Evolutionary conservation across 2,888 invertebrate genomes (phyloP).

Genomic region (Incurvaria masculella): DNA sequence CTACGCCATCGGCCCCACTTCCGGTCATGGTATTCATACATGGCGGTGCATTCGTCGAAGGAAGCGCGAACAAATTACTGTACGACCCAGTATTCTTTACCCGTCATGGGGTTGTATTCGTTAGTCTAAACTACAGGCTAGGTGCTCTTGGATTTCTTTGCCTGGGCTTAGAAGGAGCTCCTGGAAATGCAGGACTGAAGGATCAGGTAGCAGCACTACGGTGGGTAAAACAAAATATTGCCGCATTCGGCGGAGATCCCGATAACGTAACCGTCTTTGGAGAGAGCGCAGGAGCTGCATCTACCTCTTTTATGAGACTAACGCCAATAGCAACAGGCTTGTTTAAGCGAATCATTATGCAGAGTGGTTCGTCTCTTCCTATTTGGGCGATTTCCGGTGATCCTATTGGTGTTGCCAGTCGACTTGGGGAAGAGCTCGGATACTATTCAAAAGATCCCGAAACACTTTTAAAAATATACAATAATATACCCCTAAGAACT

Average conservation of each 20-base stretch:
- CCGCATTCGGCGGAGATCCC: slow-evolving; percentile 39
- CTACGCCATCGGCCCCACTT: slow-evolving; percentile 14
- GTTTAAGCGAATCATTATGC: background rate
- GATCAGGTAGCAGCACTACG: slow-evolving; percentile 40
- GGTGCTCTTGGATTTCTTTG: slow-evolving; percentile 43
- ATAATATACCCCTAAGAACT: background rate
- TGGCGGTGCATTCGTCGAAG: slow-evolving; percentile 43
- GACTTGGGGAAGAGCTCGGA: background rate
- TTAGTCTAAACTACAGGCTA: slow-evolving; percentile 41
- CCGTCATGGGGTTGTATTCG: slow-evolving; percentile 34
- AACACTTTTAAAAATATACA: background rate
- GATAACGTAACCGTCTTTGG: slow-evolving; percentile 41
- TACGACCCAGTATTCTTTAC: slow-evolving; percentile 40
- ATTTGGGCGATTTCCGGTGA: background rate
- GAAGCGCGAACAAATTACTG: slow-evolving; percentile 35
- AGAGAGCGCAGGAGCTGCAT: slow-evolving; percentile 18
- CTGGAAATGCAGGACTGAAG: slow-evolving; percentile 41
- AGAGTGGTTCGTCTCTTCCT: background rate
- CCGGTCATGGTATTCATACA: slow-evolving; percentile 49
- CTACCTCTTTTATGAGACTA: background rate
- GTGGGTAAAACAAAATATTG: slow-evolving; percentile 38
- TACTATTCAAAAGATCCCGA: background rate
- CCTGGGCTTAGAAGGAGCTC: slow-evolving; percentile 38
- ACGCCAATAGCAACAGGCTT: background rate
- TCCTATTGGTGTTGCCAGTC: background rate